Evolutionary conservation across 53 echinoderm and acorn worm species (phyloP).

Genomic region (Holothuria leucospilota): DNA sequence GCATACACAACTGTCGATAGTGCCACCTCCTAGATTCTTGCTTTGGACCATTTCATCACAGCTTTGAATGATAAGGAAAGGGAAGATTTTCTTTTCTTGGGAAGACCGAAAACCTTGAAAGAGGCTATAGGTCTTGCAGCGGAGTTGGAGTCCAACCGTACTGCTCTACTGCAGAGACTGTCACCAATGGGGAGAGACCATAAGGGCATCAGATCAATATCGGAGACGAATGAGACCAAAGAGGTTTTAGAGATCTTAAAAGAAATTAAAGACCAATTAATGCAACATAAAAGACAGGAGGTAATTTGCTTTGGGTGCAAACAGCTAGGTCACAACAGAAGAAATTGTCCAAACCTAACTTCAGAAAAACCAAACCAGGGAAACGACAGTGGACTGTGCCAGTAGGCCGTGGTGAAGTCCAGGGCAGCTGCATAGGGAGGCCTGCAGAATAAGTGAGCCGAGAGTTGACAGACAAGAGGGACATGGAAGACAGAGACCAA

Average conservation of each 20-base stretch:
- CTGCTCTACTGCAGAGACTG: background rate
- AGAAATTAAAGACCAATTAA: conserved; percentile 1
- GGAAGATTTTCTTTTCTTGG: conserved; percentile 24
- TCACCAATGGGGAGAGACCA: conserved; percentile 23
- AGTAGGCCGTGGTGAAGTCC: conserved; percentile 32
- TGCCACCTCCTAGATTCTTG: background rate
- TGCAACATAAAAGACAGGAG: background rate
- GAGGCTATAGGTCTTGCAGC: conserved; percentile 5
- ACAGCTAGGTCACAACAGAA: background rate
- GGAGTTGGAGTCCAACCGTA: conserved; percentile 12
- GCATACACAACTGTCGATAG: conserved; percentile 6
- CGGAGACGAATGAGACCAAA: background rate
- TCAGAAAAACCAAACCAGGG: background rate
- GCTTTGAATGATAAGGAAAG: conserved; percentile 20
- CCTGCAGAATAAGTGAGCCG: background rate
- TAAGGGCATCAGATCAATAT: background rate
- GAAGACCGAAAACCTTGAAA: conserved; percentile 16
- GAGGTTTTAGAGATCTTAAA: background rate
- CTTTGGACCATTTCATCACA: conserved; percentile 4
- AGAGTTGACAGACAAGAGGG: background rate
- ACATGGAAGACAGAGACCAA: too few relatives aligned
- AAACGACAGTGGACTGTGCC: background rate
- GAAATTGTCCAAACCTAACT: background rate
- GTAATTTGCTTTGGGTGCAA: conserved; percentile 6
- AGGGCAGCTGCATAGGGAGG: background rate